Base-by-base conservation (phyloP, 2,888 invertebrate species). In the Argyra leucocephala region DNA sequence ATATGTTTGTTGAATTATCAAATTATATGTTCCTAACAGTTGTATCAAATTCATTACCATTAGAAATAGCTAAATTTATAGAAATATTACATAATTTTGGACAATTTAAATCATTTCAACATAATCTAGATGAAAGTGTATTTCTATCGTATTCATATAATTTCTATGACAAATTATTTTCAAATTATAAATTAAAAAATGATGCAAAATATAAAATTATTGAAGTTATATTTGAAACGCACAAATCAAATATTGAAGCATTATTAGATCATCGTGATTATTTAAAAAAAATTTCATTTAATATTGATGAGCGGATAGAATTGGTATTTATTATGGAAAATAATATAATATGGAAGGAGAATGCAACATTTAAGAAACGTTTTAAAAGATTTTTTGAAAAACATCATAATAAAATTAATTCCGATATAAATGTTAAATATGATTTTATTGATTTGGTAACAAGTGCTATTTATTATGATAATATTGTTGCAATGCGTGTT, bases 161-260 rank as follows among this genome's bases (percentile, higher is more conserved):
- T 48, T 48, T 48, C 5, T 48, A 48, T 48, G 48, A 48, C 18
- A 48, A 48, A 18, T 48, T 48, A 48, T 48, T 48, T 18, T 15
- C 48, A 18, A 48, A 48, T 48, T 48, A 48, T 48, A 48, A 48
- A 48, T 48, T 48, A 48, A 48, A 48, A 48, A 48, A 48, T 48
- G 48, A 48, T 3, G 48, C 48, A 48, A 48, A 48, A 48, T 48
- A 2, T 15, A 48, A 48, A 48, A 48, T 48, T 18, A 15, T 48
- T 48, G 18, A 48, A n/a, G 18, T 9, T 15, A 18, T n/a, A 18
- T 48, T 48, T 48, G 48, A 48, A 48, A 9, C 9, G 18, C 48
- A 48, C 18, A 48, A 48, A 48, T 48, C 48, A 48, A 48, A 48
- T 48, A 48, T 48, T 48, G 48, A 48, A 48, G 48, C 48, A 18